Evolutionary conservation across 2,797 vertebrate genomes (phyloP), one percentile per base, ranked within the genome.

Genomic region (Sciurus vulgaris): DNA sequence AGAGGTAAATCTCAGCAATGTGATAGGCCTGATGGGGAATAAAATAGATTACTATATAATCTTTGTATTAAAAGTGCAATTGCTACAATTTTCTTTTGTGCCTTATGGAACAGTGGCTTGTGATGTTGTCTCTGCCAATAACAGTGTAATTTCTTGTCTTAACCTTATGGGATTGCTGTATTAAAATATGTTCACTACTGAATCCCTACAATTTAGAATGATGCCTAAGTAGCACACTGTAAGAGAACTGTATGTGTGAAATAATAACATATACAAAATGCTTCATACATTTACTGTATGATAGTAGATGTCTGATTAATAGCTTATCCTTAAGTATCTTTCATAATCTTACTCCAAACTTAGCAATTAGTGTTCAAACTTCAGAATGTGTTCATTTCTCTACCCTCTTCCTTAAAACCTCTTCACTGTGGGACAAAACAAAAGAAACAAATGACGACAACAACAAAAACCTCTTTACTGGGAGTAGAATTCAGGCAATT

Each of bases 141-240:
- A 70, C 0, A 47, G 9, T 77, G 51, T 20, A 26, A 89, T 35
- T 15, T 13, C 38, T 7, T 51, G 26, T 15, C 28, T 51, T 51
- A 88, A 56, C 8, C 6, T 86, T 74, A 33, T 0, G 49, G 14
- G 30, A 28, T 28, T 81, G 1, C n/a, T 70, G 13, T 44, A 82
- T 86, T 54, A 73, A 89, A 67, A 54, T 72, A 24, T 5, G 18
- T 51, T 89, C n/a, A n/a, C n/a, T n/a, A n/a, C 7, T 7, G 1
- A 89, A 54, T 61, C 30, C 41, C 47, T 61, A 77, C 69, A 88
- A 82, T 85, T 86, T 38, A 54, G 51, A 86, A 38, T 63, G n/a
- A 54, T 17, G 38, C 17, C 5, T 11, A 47, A 17, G 20, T 56
- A 56, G 17, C 18, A 69, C 1, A 70, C 13, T 14, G 7, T 79